A percentile compares a stretch with the other conserved stretches of the same genome.
phyloP scores from a whole-genome alignment of 2,888 invertebrate species.

The Charanyca ferruginea region DNA sequence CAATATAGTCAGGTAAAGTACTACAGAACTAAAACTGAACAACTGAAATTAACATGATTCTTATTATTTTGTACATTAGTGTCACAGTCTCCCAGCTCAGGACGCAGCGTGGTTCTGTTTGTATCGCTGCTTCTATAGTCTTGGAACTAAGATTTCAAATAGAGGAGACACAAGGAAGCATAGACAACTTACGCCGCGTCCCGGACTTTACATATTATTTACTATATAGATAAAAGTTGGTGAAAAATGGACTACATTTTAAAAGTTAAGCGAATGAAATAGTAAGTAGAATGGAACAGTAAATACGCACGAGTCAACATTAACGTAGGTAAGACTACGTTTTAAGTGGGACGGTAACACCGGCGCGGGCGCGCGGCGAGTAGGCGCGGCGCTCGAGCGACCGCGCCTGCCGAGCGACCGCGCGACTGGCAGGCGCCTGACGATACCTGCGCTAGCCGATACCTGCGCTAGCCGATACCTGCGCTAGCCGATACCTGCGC shows the following conservation, averaged over 20 bases:
- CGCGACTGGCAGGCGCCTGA: no score
- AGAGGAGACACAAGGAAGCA: not conserved
- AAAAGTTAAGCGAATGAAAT: slow-evolving; percentile 54
- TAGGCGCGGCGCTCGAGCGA: slow-evolving; percentile 42
- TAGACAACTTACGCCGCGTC: slow-evolving; percentile 5
- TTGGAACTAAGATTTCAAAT: not conserved
- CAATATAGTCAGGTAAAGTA: not conserved
- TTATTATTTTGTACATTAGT: slow-evolving; percentile 44
- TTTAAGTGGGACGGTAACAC: slow-evolving; percentile 71
- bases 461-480: no score
- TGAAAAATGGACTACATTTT: slow-evolving; percentile 26
- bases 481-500: no score
- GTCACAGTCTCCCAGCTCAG: slow-evolving; percentile 32
- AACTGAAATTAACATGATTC: slow-evolving; percentile 6
- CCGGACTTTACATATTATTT: slow-evolving; percentile 25
- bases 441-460: no score
- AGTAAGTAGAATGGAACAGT: slow-evolving; percentile 61
- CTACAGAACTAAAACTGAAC: slow-evolving; percentile 10
- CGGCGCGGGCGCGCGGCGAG: slow-evolving; percentile 53
- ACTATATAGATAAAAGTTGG: slow-evolving; percentile 15
- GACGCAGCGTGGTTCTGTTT: slow-evolving; percentile 16
- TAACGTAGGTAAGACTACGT: slow-evolving; percentile 60
- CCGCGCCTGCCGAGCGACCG: slow-evolving; percentile 19
- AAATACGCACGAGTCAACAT: slow-evolving; percentile 75
- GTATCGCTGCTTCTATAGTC: not conserved